Conservation (phyloP, 2,888 invertebrate species). For the Thyatira batis region DNA sequence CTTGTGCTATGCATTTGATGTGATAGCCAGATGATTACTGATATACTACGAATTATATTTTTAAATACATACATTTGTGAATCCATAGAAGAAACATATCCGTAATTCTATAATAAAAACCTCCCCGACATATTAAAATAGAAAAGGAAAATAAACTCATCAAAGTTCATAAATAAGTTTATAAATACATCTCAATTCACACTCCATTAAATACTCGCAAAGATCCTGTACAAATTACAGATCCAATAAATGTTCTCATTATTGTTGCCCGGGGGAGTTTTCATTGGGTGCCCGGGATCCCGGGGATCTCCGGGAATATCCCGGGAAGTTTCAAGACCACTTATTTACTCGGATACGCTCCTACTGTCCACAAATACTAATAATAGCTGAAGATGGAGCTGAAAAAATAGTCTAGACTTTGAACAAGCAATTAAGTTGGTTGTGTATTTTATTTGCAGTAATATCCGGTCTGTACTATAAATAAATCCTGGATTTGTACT, state of each 20-base stretch:
- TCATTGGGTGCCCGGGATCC: conserved; percentile 25
- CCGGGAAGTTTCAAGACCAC: background rate
- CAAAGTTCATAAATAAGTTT: background rate
- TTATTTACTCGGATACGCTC: background rate
- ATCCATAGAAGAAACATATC: too few relatives aligned
- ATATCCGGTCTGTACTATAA: background rate
- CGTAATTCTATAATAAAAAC: too few relatives aligned
- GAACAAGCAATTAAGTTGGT: background rate
- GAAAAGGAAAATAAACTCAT: too few relatives aligned
- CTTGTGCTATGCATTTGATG: too few relatives aligned
- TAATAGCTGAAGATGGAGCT: background rate
- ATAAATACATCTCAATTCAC: background rate
- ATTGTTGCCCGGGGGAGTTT: conserved; percentile 23
- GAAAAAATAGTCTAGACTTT: background rate
- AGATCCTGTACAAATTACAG: background rate
- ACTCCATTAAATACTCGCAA: background rate
- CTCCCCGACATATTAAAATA: too few relatives aligned
- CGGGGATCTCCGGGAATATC: conserved; percentile 7
- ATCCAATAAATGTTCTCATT: conserved; percentile 20
- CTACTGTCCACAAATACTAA: background rate
- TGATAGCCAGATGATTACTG: too few relatives aligned
- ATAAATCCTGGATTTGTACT: too few relatives aligned
- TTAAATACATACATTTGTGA: too few relatives aligned
- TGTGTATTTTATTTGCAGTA: background rate
- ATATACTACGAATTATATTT: too few relatives aligned